A percentile compares a stretch with the other conserved stretches of the same genome.
Conservation (phyloP, 2,113 vertebrate species). For the Jacana jacana region DNA sequence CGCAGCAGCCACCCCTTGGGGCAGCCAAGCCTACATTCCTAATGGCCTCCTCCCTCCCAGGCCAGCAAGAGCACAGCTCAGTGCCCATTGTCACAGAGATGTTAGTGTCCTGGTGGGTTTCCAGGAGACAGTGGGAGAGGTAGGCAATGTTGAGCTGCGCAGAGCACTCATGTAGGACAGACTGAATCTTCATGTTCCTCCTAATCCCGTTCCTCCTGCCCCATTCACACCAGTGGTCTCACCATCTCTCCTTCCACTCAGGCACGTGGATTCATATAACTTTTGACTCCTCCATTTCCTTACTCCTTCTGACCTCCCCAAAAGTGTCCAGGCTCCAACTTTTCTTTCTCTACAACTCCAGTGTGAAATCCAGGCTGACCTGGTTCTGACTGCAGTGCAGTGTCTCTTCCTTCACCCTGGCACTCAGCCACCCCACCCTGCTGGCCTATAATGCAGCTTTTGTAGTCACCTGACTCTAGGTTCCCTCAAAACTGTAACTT, state of each 20-base stretch:
- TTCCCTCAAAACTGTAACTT: not conserved
- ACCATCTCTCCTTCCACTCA: not conserved
- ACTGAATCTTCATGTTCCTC: not conserved
- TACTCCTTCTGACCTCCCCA: not conserved
- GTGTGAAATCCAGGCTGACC: not conserved
- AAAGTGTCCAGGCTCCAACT: not conserved
- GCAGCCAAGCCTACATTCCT: not conserved
- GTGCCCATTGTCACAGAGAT: not conserved
- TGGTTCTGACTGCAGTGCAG: not conserved
- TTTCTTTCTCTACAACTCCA: not conserved
- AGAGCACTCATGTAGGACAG: too few relatives aligned
- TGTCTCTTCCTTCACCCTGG: not conserved
- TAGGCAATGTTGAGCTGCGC: not conserved
- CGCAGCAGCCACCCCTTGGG: not conserved
- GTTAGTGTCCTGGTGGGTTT: not conserved
- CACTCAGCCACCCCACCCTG: not conserved
- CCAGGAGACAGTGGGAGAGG: not conserved
- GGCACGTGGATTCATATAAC: accelerated
- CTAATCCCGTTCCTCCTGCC: not conserved
- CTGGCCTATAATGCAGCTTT: not conserved
- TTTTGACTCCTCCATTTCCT: not conserved
- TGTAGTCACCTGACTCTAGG: not conserved
- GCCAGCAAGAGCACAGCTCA: not conserved
- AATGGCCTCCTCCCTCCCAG: not conserved
- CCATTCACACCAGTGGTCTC: not conserved